phyloP scores from a whole-genome alignment of 2,797 vertebrate species.

The Gymnothorax reevesii region DNA sequence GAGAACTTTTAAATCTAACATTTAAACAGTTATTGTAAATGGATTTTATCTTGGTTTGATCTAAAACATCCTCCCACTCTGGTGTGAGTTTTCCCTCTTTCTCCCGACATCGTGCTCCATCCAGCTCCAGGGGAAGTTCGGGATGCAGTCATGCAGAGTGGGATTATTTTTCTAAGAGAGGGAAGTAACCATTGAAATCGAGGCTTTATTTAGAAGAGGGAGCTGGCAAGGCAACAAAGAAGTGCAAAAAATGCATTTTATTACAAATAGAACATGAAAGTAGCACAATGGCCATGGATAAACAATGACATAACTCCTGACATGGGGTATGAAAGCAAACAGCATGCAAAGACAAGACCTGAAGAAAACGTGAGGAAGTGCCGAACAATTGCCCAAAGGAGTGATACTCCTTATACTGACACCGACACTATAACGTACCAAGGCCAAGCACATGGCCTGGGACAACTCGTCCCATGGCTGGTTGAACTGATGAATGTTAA shows the following conservation, averaged over 20 bases:
- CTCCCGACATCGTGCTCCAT: slow-evolving; percentile 38
- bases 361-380: slow-evolving; percentile 60
- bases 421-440: not conserved
- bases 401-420: not conserved
- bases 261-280: slow-evolving; percentile 71
- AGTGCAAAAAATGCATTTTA: slow-evolving; percentile 63
- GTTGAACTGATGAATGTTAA: not conserved
- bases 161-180: slow-evolving; percentile 63
- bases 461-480: not conserved
- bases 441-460: not conserved
- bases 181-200: slow-evolving; percentile 64
- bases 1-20: slow-evolving; percentile 41
- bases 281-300: slow-evolving; percentile 74
- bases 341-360: slow-evolving; percentile 60
- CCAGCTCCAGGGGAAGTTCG: slow-evolving; percentile 27
- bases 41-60: slow-evolving; percentile 57
- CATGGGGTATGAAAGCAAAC: slow-evolving; percentile 69
- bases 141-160: slow-evolving; percentile 55
- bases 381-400: slow-evolving; percentile 20
- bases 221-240: slow-evolving; percentile 80
- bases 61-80: slow-evolving; percentile 52
- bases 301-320: slow-evolving; percentile 64
- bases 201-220: slow-evolving; percentile 73
- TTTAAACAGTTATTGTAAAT: slow-evolving; percentile 51
- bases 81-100: slow-evolving; percentile 49